phyloP scores from a whole-genome alignment of 2,113 vertebrate species.

The Callipepla squamata region DNA sequence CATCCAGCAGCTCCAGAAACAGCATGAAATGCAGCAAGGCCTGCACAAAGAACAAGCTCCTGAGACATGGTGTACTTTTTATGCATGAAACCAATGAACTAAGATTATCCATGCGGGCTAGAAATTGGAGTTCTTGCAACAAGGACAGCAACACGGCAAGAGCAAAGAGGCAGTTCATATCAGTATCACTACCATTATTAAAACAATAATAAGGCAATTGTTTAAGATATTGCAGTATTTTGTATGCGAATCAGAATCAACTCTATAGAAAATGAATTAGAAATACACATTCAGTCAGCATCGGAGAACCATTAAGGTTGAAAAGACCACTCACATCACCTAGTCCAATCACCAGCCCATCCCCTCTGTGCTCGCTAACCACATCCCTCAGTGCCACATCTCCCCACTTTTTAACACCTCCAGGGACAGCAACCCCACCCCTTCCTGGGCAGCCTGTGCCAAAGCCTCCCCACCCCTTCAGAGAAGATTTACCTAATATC shows the following conservation, averaged over 20 bases:
- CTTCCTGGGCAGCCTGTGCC: no score
- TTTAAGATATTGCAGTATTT: neutral
- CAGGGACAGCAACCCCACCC: no score
- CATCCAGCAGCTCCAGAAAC: neutral
- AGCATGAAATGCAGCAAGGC: neutral
- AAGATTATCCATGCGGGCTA: neutral
- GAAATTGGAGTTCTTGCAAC: neutral
- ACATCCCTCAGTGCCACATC: no score
- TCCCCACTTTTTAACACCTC: no score
- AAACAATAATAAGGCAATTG: neutral
- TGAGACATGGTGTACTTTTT: neutral
- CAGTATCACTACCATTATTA: accelerated
- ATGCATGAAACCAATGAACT: accelerated
- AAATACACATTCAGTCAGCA: neutral
- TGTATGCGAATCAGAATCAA: neutral
- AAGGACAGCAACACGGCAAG: neutral
- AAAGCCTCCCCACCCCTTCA: no score
- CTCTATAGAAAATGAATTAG: neutral
- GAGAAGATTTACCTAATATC: no score
- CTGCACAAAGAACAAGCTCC: neutral
- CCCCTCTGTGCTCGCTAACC: no score
- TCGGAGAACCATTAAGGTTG: no score
- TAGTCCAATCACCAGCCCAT: no score
- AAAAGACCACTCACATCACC: no score
- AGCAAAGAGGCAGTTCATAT: accelerated